A percentile compares a stretch with the other conserved stretches of the same genome.
These are phyloP conservation scores for Neoascia interrupta DNA, from an alignment of 2,888 invertebrate species.

Conservation along the genomic window DNA sequence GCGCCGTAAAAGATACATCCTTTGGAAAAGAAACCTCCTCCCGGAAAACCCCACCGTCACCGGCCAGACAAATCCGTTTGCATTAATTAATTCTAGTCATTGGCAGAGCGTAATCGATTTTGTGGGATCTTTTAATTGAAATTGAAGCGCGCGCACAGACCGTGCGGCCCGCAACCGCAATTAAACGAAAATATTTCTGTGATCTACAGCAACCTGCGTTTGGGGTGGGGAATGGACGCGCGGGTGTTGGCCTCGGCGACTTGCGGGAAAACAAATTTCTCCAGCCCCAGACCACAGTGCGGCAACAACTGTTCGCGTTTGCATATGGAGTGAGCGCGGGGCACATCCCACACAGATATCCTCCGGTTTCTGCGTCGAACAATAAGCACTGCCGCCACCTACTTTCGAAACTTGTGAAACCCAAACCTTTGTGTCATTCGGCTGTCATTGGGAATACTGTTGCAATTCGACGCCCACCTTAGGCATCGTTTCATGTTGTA, in stretches of 20 bases:
- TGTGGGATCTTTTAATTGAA: slow-evolving; percentile 65
- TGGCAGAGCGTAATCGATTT: slow-evolving; percentile 61
- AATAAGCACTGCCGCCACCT: slow-evolving; percentile 45
- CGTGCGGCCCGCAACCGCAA: slow-evolving; percentile 33
- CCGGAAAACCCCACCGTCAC: slow-evolving; percentile 25
- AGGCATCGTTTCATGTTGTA: slow-evolving; percentile 9
- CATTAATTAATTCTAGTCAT: slow-evolving; percentile 65
- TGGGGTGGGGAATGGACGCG: background rate
- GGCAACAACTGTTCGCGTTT: too few relatives aligned
- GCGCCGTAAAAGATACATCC: slow-evolving; percentile 18
- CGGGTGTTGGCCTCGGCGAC: background rate
- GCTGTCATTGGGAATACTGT: slow-evolving; percentile 37
- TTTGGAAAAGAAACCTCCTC: slow-evolving; percentile 26
- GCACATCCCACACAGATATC: slow-evolving; percentile 45
- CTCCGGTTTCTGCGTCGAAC: background rate
- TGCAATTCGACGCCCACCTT: slow-evolving; percentile 53
- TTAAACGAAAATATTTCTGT: slow-evolving; percentile 56
- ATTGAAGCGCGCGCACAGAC: slow-evolving; percentile 35
- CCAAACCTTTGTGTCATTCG: slow-evolving; percentile 44
- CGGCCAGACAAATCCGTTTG: slow-evolving; percentile 31
- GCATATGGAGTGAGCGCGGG: slow-evolving; percentile 17
- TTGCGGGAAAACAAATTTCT: slow-evolving; percentile 44
- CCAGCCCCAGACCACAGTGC: slow-evolving; percentile 14
- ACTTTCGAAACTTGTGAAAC: slow-evolving; percentile 63
- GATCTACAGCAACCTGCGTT: slow-evolving; percentile 65